These are phyloP conservation scores for Heterodera schachtii DNA, from an alignment of 1,140 invertebrate species.

Conservation along the genomic window DNA sequence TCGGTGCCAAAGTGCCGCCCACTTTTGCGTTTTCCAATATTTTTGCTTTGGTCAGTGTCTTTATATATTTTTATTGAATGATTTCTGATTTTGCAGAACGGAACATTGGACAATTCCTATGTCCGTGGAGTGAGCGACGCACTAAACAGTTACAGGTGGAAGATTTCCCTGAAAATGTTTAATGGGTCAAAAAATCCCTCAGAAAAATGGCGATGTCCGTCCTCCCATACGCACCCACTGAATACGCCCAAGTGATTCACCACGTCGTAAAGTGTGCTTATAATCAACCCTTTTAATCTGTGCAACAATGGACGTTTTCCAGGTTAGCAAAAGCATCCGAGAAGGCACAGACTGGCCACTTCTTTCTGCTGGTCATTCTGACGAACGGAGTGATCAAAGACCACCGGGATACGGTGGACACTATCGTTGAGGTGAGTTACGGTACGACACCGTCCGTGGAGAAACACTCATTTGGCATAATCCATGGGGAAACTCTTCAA, in stretches of 20 bases:
- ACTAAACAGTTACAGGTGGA: conserved; percentile 32
- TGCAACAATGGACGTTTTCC: conserved; percentile 9
- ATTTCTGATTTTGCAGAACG: conserved; percentile 38
- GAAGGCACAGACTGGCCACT: conserved; percentile 31
- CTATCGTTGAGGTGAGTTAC: conserved; percentile 37
- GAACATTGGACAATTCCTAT: conserved; percentile 44
- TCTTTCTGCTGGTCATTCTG: conserved; percentile 50
- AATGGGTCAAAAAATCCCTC: neutral
- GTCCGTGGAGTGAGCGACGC: conserved; percentile 43
- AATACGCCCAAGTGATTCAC: conserved; percentile 53
- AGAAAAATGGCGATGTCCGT: conserved; percentile 45
- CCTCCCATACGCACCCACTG: conserved; percentile 48
- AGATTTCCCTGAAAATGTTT: neutral
- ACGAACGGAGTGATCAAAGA: conserved; percentile 50
- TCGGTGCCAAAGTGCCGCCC: conserved; percentile 53
- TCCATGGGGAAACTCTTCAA: neutral
- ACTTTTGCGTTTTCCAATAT: conserved; percentile 49
- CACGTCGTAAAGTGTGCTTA: conserved; percentile 50
- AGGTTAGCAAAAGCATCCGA: conserved; percentile 51
- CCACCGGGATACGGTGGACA: conserved; percentile 46
- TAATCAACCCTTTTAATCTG: neutral
- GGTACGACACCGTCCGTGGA: too few relatives aligned
- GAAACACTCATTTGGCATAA: conserved; percentile 9
- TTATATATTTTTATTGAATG: conserved; percentile 3
- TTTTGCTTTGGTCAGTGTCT: conserved; percentile 44